Evolutionary conservation across 2,797 vertebrate species (phyloP).

Genomic region (Gouania willdenowi): DNA sequence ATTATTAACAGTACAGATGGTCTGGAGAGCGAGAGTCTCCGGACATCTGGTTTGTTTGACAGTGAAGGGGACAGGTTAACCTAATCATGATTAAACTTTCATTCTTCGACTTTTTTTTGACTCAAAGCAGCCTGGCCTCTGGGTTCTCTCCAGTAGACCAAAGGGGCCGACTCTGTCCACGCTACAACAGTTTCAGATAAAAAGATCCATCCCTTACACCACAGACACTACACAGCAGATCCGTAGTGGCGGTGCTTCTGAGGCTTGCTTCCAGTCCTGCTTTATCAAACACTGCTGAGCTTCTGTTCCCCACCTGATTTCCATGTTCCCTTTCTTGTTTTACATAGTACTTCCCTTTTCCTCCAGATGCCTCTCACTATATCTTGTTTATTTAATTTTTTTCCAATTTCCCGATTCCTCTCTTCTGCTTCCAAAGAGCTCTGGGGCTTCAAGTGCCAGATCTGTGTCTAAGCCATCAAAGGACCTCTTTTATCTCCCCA

Average conservation of each 20-base stretch:
- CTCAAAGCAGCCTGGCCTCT: slow-evolving; percentile 54
- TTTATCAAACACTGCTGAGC: slow-evolving; percentile 40
- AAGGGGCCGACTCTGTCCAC: slow-evolving; percentile 27
- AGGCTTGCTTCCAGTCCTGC: slow-evolving; percentile 39
- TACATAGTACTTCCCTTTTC: slow-evolving; percentile 56
- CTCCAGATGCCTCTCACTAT: slow-evolving; percentile 48
- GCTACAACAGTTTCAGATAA: slow-evolving; percentile 46
- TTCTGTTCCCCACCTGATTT: slow-evolving; percentile 59
- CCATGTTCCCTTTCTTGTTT: slow-evolving; percentile 58
- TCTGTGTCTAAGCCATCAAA: slow-evolving; percentile 70
- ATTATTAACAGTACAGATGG: slow-evolving; percentile 53
- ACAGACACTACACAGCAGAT: slow-evolving; percentile 48
- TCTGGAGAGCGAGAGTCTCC: slow-evolving; percentile 33
- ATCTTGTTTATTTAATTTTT: slow-evolving; percentile 62
- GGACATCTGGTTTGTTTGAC: slow-evolving; percentile 65
- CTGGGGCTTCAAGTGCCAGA: slow-evolving; percentile 63
- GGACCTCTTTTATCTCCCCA: slow-evolving; percentile 67
- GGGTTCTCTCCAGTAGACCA: slow-evolving; percentile 49
- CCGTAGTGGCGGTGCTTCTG: slow-evolving; percentile 32
- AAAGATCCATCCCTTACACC: slow-evolving; percentile 47
- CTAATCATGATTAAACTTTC: slow-evolving; percentile 61
- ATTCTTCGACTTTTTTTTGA: slow-evolving; percentile 56
- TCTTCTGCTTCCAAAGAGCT: slow-evolving; percentile 77
- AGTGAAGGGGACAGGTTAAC: slow-evolving; percentile 56
- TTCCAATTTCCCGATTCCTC: slow-evolving; percentile 62